Base-by-base conservation (phyloP, 1,140 invertebrate species). In the Psix sp. region DNA sequence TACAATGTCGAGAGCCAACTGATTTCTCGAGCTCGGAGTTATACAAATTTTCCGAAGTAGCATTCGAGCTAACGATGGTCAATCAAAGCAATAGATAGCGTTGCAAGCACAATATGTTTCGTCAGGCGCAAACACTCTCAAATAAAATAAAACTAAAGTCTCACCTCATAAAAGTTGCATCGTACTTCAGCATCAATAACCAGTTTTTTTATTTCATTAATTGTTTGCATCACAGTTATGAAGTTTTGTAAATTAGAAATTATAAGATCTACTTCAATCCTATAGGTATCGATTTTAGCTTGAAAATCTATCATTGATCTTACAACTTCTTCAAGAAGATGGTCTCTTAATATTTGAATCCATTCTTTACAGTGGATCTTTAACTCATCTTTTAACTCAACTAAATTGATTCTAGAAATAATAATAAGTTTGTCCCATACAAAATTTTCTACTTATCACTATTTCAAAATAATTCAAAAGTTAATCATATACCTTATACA, bases 191-290 rank as follows among this genome's bases (percentile, higher is more conserved):
- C 90, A 51, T 92, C 91, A 17, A 95, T 87, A 2, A 93, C 92
- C 74, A 91, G 90, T 24, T 90, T 89, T 74, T 93, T 92, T 31
- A 96, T 91, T 24, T 91, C 89, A 3, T 91, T 88, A 45, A 97
- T 95, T 0, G 93, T 92, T 74, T 92, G 90, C 90, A 97, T 92
- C 0, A 97, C 92, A 76, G 90, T 87, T 86, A 95, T 97, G 74
- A 97, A 94, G 60, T 94, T 90, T 49, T 95, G 92, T 7, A 96
- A 83, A 11, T 91, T 91, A 66, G 90, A 92, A 7, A 94, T 92
- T 21, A 91, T 91, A 75, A 91, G 88, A 70, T 93, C 91, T 11
- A 94, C 87, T 57, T 92, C 90, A 46, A 76, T 86, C 20, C 88
- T 86, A 4, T 91, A 89, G 15, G 81, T 82, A 13, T 90, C 86